phyloP scores from a whole-genome alignment of 2,888 invertebrate genomes.

The Drosophila dives region DNA sequence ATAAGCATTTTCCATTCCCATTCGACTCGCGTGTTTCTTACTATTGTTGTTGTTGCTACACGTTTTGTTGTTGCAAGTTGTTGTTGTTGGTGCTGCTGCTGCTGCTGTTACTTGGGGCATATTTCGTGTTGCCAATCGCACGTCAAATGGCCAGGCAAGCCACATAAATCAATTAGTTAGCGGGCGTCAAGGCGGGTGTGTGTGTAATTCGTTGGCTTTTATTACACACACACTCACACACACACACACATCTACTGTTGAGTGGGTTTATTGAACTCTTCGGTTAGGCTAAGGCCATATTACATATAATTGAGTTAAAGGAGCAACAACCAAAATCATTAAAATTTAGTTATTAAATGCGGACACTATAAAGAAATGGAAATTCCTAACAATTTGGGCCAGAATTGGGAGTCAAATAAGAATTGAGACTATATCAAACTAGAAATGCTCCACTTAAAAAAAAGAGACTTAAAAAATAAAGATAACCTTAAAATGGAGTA shows the following conservation, averaged over 20 bases:
- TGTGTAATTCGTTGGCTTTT: constrained; percentile 14
- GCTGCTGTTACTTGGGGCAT: constrained; percentile 43
- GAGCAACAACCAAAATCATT: background rate
- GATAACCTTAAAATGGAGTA: background rate
- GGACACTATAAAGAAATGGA: too few relatives aligned
- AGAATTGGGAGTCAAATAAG: background rate
- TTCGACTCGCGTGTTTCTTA: constrained; percentile 60
- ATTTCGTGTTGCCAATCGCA: constrained; percentile 69
- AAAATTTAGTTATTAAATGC: background rate
- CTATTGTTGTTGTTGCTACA: constrained; percentile 28
- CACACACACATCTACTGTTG: background rate
- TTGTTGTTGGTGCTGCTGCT: constrained; percentile 38
- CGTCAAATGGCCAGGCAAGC: constrained; percentile 52
- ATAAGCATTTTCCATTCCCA: constrained; percentile 43
- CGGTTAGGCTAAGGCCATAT: background rate
- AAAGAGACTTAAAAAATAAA: too few relatives aligned
- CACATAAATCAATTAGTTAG: constrained; percentile 70
- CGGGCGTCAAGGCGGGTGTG: constrained; percentile 13
- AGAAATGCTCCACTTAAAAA: too few relatives aligned
- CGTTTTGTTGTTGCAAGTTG: constrained; percentile 1
- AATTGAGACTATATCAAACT: background rate
- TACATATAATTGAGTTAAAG: background rate
- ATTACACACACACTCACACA: constrained; percentile 5
- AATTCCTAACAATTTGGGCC: too few relatives aligned
- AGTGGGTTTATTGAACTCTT: constrained; percentile 20